A percentile compares a stretch with the other conserved stretches of the same genome.
phyloP scores from a whole-genome alignment of 1,140 invertebrate genomes.

The Cephus cinctus region DNA sequence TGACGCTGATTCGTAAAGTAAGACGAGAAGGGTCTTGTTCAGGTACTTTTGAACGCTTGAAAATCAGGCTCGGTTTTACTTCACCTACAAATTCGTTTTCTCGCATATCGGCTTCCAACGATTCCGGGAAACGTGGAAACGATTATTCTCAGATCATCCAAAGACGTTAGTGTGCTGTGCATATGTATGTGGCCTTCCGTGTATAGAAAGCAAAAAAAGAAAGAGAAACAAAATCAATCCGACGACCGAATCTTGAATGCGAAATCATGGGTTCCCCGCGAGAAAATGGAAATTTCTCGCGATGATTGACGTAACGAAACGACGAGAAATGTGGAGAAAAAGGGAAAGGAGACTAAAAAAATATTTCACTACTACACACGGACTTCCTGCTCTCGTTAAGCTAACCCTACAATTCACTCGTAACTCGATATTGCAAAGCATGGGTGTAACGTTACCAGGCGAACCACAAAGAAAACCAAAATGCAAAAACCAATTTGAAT shows the following conservation, averaged over 20 bases:
- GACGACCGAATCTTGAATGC: neutral
- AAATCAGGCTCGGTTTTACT: neutral
- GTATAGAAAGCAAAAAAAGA: no score
- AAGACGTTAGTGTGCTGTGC: no score
- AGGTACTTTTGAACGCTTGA: neutral
- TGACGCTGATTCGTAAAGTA: constrained; percentile 35
- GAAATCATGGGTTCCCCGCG: neutral
- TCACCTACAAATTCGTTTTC: neutral
- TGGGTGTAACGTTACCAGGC: constrained; percentile 31
- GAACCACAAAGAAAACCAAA: constrained; percentile 29
- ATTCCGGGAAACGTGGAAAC: neutral
- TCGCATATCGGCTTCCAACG: neutral
- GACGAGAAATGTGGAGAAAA: constrained; percentile 22
- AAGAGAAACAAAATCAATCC: neutral
- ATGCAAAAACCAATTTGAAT: constrained; percentile 29
- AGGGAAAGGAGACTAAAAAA: constrained; percentile 1
- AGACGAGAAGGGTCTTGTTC: constrained; percentile 42
- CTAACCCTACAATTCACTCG: constrained; percentile 13
- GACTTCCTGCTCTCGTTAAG: neutral
- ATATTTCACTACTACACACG: no score
- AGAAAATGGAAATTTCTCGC: constrained; percentile 18
- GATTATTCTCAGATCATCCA: neutral
- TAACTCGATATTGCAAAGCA: constrained; percentile 22
- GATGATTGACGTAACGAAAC: constrained; percentile 24
- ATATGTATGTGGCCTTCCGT: no score